Evolutionary conservation across 2,797 vertebrate genomes (phyloP).

Genomic region (Potorous gilbertii): DNA sequence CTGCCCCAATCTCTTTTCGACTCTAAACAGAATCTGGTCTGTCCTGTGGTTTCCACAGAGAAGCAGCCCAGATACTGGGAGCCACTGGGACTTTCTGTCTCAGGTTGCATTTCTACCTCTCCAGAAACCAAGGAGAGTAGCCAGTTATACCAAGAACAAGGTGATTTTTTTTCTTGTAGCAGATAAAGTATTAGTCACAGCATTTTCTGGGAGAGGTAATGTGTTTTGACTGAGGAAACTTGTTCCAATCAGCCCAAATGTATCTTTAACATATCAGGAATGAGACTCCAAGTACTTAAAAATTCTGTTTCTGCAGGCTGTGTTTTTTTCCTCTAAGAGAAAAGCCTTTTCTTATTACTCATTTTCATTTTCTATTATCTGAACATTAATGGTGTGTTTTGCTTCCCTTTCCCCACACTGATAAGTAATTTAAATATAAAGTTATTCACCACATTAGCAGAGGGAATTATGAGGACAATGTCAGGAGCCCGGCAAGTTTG

Average conservation of each 20-base stretch:
- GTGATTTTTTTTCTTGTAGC: slow-evolving; percentile 55
- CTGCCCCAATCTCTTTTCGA: neutral
- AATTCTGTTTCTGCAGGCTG: slow-evolving; percentile 45
- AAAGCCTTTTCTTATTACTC: slow-evolving; percentile 48
- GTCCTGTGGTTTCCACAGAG: slow-evolving; percentile 10
- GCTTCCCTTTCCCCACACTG: slow-evolving; percentile 41
- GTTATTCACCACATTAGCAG: slow-evolving; percentile 22
- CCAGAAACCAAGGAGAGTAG: slow-evolving; percentile 41
- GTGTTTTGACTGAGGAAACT: slow-evolving; percentile 21
- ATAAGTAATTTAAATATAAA: slow-evolving; percentile 64
- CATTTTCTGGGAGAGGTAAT: slow-evolving; percentile 51
- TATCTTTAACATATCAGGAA: slow-evolving; percentile 53
- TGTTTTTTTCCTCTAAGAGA: neutral
- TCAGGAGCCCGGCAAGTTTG: slow-evolving; percentile 47
- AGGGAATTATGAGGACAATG: slow-evolving; percentile 56
- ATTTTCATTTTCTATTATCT: slow-evolving; percentile 59
- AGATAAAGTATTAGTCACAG: slow-evolving; percentile 46
- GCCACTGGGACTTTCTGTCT: slow-evolving; percentile 26
- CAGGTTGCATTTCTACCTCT: slow-evolving; percentile 19
- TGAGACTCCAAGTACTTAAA: slow-evolving; percentile 16
- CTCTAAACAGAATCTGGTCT: neutral
- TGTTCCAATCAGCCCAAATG: slow-evolving; percentile 36
- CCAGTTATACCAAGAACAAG: slow-evolving; percentile 3
- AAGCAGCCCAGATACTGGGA: neutral
- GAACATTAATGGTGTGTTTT: slow-evolving; percentile 32